Evolutionary conservation across 2,797 vertebrate species (phyloP), one percentile per base, ranked within the genome.

Genomic region (Urocyon cinereoargenteus): DNA sequence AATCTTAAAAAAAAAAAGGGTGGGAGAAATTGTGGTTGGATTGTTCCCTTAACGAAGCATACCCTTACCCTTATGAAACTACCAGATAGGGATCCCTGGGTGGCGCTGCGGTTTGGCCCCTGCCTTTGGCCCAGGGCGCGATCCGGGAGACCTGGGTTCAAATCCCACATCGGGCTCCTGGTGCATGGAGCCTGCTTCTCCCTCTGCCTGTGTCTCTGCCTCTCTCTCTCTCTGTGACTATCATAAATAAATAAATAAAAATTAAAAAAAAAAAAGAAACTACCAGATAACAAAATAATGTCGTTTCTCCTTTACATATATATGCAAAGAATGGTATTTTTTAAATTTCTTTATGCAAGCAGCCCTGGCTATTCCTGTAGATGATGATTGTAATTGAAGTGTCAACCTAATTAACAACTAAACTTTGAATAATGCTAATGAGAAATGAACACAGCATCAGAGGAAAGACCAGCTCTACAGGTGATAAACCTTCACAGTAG

Each of bases 401-500:
- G 99, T 99, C 99, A 99, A 98, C 98, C 99, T 99, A 99, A 99
- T 99, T 99, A 99, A 99, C 99, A 99, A 99, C 98, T 99, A 98
- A 99, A 99, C 99, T 99, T 99, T 99, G 99, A 99, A 99, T 99
- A 99, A 99, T 99, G 99, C 99, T 99, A 99, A 99, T 99, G 99
- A 99, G 99, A 99, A 98, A 98, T 97, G 99, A 99, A 99, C 98
- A 98, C 97, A 99, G 99, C 99, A 99, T 99, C 99, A 99, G 99
- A 99, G 99, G 99, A 99, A 99, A 99, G 99, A 99, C 99, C 99
- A 99, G 98, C 99, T 99, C 99, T 99, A 99, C 99, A 99, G 99
- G 99, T 99, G 99, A 99, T 99, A 99, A 99, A 99, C 99, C 99
- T 99, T 99, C 99, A 99, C 99, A 99, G 99, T 99, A 98, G 99